phyloP scores from a whole-genome alignment of 2,797 vertebrate genomes.

The Arnoldichthys spilopterus region DNA sequence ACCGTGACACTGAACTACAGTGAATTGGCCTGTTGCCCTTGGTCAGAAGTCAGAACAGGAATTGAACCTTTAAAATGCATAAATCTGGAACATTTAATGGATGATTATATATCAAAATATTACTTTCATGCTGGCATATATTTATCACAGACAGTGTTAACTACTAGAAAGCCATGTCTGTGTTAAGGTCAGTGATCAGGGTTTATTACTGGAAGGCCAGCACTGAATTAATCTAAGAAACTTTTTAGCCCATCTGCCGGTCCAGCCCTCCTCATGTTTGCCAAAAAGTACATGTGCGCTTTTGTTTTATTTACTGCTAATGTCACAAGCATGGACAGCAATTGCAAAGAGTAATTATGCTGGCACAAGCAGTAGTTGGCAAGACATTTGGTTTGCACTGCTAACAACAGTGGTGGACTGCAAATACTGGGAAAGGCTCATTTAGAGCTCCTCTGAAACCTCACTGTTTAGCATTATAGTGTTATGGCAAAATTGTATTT shows the following conservation, averaged over 20 bases:
- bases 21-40: background rate
- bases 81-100: background rate
- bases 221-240: no score
- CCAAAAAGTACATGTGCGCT: background rate
- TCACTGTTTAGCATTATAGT: slow-evolving; percentile 6
- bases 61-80: no score
- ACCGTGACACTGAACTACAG: background rate
- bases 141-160: background rate
- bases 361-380: background rate
- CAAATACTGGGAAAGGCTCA: background rate
- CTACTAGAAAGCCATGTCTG: no score
- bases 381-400: background rate
- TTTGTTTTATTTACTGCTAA: slow-evolving; percentile 2
- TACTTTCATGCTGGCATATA: background rate
- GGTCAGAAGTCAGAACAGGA: background rate
- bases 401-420: background rate
- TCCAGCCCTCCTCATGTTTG: background rate
- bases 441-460: background rate
- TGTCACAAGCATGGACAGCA: background rate
- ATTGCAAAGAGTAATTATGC: background rate
- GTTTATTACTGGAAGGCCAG: background rate
- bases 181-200: no score
- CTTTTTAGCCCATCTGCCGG: background rate
- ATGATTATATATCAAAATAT: background rate
- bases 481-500: slow-evolving; percentile 21